Evolutionary conservation across 2,113 vertebrate genomes (phyloP).

Genomic region (Corapipo altera): DNA sequence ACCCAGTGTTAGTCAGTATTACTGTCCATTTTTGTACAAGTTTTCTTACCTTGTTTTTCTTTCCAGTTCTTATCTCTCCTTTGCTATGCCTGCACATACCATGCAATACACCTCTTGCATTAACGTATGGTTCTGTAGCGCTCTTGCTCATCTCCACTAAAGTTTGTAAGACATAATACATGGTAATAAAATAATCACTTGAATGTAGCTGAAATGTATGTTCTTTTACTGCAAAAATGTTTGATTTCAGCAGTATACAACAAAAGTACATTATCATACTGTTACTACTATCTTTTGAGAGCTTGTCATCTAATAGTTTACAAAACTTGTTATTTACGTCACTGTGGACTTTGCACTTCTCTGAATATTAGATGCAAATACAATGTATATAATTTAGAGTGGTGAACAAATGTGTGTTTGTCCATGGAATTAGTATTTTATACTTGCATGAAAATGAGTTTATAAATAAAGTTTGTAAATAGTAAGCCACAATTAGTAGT

Average conservation of each 20-base stretch:
- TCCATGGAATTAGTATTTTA: conserved; percentile 54
- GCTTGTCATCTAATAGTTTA: conserved; percentile 39
- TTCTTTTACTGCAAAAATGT: conserved; percentile 61
- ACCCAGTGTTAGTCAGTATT: conserved; percentile 71
- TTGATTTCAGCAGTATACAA: conserved; percentile 29
- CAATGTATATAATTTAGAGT: conserved; percentile 48
- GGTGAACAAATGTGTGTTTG: conserved; percentile 53
- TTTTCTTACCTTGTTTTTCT: conserved; percentile 52
- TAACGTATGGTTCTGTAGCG: conserved; percentile 70
- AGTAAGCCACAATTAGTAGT: conserved; percentile 21
- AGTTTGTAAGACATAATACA: conserved; percentile 75
- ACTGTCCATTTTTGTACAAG: conserved; percentile 59
- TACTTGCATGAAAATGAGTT: conserved; percentile 61
- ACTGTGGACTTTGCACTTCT: conserved; percentile 67
- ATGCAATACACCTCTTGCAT: conserved; percentile 59
- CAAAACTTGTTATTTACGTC: conserved; percentile 40
- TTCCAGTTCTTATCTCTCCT: neutral
- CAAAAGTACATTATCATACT: neutral
- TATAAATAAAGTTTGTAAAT: conserved; percentile 67
- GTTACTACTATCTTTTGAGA: conserved; percentile 26
- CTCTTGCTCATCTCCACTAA: conserved; percentile 67
- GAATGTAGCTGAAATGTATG: conserved; percentile 66
- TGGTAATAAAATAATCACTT: conserved; percentile 79
- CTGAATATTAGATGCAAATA: conserved; percentile 54
- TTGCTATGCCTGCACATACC: conserved; percentile 64